These are phyloP conservation scores for Alectura lathami DNA, from an alignment of 2,113 vertebrate genomes.

Conservation along the genomic window DNA sequence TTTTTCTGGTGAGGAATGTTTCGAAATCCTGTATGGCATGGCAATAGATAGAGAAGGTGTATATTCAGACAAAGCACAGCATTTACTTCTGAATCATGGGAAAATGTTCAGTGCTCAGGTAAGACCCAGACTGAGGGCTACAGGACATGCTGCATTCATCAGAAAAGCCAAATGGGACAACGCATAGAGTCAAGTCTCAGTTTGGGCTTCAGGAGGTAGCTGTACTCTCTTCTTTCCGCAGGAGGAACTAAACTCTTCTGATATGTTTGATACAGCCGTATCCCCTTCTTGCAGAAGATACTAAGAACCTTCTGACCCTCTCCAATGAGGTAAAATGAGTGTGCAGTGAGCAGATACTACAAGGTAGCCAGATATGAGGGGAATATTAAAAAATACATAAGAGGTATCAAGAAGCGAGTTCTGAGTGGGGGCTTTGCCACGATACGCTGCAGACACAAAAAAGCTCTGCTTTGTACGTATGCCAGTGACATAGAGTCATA, in stretches of 20 bases:
- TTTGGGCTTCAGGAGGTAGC: neutral
- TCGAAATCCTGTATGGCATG: neutral
- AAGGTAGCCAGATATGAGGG: neutral
- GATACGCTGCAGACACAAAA: neutral
- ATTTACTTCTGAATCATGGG: neutral
- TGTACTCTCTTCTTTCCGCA: neutral
- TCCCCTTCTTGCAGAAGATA: neutral
- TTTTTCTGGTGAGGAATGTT: neutral
- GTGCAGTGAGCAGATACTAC: neutral
- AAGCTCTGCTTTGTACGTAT: neutral
- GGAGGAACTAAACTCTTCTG: neutral
- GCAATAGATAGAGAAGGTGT: neutral
- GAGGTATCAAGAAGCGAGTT: neutral
- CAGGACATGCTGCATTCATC: neutral
- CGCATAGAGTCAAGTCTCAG: neutral
- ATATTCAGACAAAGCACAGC: neutral
- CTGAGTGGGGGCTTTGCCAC: fast-evolving
- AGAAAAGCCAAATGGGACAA: neutral
- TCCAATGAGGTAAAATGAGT: neutral
- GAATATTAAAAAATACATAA: neutral
- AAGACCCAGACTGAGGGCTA: neutral
- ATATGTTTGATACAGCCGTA: neutral
- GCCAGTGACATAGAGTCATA: neutral
- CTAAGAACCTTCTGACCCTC: neutral
- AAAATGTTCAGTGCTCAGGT: neutral